Conservation (phyloP, 2,888 invertebrate species). For the Heteromurus nitidus region DNA sequence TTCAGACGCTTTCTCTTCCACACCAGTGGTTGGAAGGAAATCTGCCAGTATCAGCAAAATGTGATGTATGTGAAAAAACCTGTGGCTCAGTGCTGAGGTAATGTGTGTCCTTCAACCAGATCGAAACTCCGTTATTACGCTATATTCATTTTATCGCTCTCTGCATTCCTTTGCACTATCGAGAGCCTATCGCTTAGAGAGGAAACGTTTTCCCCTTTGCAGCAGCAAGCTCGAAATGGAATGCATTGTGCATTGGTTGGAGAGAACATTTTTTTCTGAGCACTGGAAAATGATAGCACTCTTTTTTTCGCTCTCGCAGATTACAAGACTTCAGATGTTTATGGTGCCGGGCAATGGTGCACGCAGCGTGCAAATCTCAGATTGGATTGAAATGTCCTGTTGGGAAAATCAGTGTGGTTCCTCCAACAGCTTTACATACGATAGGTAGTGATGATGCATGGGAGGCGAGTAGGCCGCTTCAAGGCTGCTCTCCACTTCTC, state of each 20-base stretch:
- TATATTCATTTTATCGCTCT: not conserved
- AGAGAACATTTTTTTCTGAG: too few relatives aligned
- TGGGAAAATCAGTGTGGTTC: constrained; percentile 94
- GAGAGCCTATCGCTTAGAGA: not conserved
- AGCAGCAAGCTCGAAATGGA: too few relatives aligned
- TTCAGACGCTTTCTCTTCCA: constrained; percentile 91
- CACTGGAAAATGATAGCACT: constrained; percentile 1
- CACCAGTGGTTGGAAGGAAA: constrained; percentile 99
- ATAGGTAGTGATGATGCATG: constrained; percentile 92
- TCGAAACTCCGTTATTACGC: constrained; percentile 1
- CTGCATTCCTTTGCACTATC: not conserved
- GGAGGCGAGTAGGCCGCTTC: constrained; percentile 85
- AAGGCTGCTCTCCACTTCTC: constrained; percentile 86
- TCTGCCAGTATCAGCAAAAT: constrained; percentile 94
- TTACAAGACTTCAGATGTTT: constrained; percentile 97
- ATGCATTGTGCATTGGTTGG: too few relatives aligned
- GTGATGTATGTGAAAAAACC: constrained; percentile 94
- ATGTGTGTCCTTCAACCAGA: constrained; percentile 16
- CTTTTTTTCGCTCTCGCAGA: constrained; percentile 76
- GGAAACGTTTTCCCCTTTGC: not conserved
- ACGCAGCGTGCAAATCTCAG: constrained; percentile 91
- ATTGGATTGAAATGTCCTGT: constrained; percentile 88
- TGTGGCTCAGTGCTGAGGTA: constrained; percentile 96
- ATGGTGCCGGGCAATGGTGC: constrained; percentile 95
- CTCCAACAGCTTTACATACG: constrained; percentile 93